A percentile compares a stretch with the other conserved stretches of the same genome.
Conservation (phyloP, 2,888 invertebrate genomes). For the Dicyrtomina minuta region DNA sequence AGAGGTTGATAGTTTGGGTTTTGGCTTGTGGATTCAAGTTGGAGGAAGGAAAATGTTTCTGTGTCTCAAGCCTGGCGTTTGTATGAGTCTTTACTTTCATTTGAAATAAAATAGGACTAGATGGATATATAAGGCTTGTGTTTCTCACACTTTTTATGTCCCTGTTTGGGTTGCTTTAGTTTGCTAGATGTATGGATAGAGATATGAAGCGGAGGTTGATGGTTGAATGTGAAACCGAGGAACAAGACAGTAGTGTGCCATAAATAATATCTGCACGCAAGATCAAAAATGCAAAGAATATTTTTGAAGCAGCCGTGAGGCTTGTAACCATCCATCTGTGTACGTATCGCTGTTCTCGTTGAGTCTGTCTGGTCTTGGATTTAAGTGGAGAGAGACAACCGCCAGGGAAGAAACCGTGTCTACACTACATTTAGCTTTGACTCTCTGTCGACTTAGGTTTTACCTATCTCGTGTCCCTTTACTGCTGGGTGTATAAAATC, state of each 20-base stretch:
- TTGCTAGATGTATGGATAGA: background rate
- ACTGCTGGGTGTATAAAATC: slow-evolving; percentile 13
- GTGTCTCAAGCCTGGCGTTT: background rate
- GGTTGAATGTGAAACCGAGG: slow-evolving; percentile 30
- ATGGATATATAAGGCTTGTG: slow-evolving; percentile 19
- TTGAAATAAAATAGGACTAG: slow-evolving; percentile 11
- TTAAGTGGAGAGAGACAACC: background rate
- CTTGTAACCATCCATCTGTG: slow-evolving; percentile 9
- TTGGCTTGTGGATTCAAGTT: background rate
- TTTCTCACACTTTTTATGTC: background rate
- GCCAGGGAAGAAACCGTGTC: slow-evolving; percentile 19
- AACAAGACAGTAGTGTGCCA: slow-evolving; percentile 43
- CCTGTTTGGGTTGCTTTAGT: slow-evolving; percentile 1
- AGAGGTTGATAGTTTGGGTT: background rate
- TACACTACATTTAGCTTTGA: background rate
- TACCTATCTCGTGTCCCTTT: slow-evolving; percentile 24
- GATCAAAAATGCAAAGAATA: slow-evolving; percentile 42
- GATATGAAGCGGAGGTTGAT: slow-evolving; percentile 25
- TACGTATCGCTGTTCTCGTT: slow-evolving; percentile 8
- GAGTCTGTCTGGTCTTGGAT: slow-evolving; percentile 3
- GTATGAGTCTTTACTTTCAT: slow-evolving; percentile 19
- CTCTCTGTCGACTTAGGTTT: no score
- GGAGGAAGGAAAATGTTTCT: background rate
- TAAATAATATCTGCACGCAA: slow-evolving; percentile 43
- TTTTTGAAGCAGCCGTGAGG: slow-evolving; percentile 27